A percentile compares a stretch with the other conserved stretches of the same genome.
phyloP scores from a whole-genome alignment of 2,797 vertebrate species.

The Macroramphosus scolopax region DNA sequence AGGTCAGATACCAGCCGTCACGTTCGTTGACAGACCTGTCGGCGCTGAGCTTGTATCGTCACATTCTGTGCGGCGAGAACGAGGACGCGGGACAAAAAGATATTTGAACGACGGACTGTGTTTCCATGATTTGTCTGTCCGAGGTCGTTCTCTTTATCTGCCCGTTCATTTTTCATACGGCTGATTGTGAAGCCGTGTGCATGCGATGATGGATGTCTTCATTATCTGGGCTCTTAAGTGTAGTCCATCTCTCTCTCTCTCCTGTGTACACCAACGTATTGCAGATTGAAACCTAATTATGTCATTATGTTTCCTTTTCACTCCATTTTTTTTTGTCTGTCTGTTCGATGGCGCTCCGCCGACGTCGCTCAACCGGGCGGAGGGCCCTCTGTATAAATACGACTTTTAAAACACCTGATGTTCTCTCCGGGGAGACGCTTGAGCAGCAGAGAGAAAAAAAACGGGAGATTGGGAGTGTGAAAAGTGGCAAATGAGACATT shows the following conservation, averaged over 20 bases:
- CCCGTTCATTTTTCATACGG: constrained; percentile 34
- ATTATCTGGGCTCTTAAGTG: constrained; percentile 48
- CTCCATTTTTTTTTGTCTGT: constrained; percentile 20
- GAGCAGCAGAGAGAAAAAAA: constrained; percentile 2
- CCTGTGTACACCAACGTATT: constrained; percentile 25
- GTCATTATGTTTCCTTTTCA: constrained; percentile 4
- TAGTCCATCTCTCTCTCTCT: constrained; percentile 31
- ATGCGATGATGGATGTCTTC: constrained; percentile 58
- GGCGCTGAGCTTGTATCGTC: constrained; percentile 36
- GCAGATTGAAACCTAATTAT: constrained; percentile 40
- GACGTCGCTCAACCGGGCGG: constrained; percentile 19
- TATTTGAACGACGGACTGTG: constrained; percentile 43
- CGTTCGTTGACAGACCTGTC: constrained; percentile 47
- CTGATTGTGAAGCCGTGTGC: constrained; percentile 40
- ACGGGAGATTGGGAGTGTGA: not conserved
- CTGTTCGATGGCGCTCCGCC: constrained; percentile 11
- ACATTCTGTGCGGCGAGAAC: constrained; percentile 23
- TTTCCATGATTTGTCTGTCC: constrained; percentile 51
- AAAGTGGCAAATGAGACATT: constrained; percentile 9
- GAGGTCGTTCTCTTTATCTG: constrained; percentile 57
- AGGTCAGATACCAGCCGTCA: constrained; percentile 78
- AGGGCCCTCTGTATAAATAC: constrained; percentile 26
- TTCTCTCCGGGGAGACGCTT: constrained; percentile 18
- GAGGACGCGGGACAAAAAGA: too few relatives aligned
- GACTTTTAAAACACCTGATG: constrained; percentile 43